Percentiles rank a stretch among this genome's conserved stretches.
These are phyloP conservation scores for Antheraea assamensis DNA, from an alignment of 2,888 invertebrate species.

Conservation along the genomic window DNA sequence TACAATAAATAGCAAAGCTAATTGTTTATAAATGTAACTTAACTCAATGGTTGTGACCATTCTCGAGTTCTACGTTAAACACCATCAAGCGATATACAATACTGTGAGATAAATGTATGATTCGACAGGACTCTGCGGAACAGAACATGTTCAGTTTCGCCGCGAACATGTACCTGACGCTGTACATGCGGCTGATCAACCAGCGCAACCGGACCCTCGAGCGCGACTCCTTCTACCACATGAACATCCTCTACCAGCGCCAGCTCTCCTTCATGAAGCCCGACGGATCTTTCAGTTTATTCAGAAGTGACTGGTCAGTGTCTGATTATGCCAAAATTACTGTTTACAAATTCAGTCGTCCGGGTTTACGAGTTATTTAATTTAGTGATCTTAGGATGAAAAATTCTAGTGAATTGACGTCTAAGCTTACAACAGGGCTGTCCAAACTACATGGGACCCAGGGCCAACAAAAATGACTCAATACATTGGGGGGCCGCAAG, in stretches of 20 bases:
- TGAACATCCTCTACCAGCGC: slow-evolving; percentile 95
- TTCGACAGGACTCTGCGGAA: slow-evolving; percentile 90
- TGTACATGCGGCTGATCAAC: slow-evolving; percentile 95
- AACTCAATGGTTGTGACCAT: neutral
- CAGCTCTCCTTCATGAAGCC: slow-evolving; percentile 95
- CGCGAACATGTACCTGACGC: slow-evolving; percentile 94
- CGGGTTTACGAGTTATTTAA: too few species aligned
- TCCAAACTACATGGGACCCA: too few species aligned
- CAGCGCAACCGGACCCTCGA: slow-evolving; percentile 92
- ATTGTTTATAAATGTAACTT: neutral
- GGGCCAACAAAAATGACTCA: too few species aligned
- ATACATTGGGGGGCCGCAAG: too few species aligned
- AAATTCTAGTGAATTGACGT: too few species aligned
- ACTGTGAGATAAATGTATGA: neutral
- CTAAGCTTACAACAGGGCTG: too few species aligned
- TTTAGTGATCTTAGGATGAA: too few species aligned
- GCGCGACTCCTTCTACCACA: slow-evolving; percentile 90
- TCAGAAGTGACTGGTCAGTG: slow-evolving; percentile 93
- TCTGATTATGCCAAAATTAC: too few species aligned
- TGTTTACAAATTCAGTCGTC: too few species aligned
- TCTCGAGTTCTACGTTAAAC: neutral
- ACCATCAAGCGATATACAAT: neutral
- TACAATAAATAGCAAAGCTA: too few species aligned
- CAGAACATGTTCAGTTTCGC: slow-evolving; percentile 99
- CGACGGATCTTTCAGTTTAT: slow-evolving; percentile 95